Evolutionary conservation across 1,140 invertebrate species (phyloP), one percentile per base, ranked within the genome.

Genomic region (Hycleus cichorii): DNA sequence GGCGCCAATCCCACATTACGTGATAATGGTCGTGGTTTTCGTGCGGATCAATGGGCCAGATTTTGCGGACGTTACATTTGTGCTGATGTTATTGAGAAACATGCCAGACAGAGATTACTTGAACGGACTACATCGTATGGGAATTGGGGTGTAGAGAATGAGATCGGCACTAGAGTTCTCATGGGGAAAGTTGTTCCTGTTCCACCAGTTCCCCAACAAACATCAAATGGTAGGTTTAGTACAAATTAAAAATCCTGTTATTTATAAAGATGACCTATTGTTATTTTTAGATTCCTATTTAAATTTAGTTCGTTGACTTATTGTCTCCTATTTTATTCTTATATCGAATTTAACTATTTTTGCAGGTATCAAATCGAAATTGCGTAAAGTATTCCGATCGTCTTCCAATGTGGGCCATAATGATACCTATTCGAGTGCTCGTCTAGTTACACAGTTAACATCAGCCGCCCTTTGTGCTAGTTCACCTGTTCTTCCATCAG

Each of bases 1-100:
- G 88, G 88, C 44, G 86, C 88, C 2, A 87, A 86, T 69, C 84
- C 88, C 3, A 83, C 85, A 3, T 72, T 88, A 46, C 75, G 86
- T 24, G 89, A 91, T 66, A 77, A 80, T 46, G 84, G 85, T 1
- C 76, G 88, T 53, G 83, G 85, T 4, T 73, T 89, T 5, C 78
- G 84, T 52, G 86, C 89, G 0, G 81, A 87, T 53, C 87, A 91
- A 68, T 91, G 89, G 89, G 88, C 89, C 0, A 74, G 83, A 57
- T 89, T 83, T 70, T 90, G 88, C 61, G 86, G 88, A 2, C 77
- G 89, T 18, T 82, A 86, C 64, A 80, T 85, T 9, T 89, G 86
- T 66, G 86, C 86, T 1, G 86, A 90, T 59, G 78, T 86, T 40
- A 89, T 91, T 59, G 84, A 87, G 57, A 84, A 85, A 62, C 83